Percentiles rank a stretch among this genome's conserved stretches.
Conservation (phyloP, 2,113 vertebrate species). For the Epinephelus cyanopodus region DNA sequence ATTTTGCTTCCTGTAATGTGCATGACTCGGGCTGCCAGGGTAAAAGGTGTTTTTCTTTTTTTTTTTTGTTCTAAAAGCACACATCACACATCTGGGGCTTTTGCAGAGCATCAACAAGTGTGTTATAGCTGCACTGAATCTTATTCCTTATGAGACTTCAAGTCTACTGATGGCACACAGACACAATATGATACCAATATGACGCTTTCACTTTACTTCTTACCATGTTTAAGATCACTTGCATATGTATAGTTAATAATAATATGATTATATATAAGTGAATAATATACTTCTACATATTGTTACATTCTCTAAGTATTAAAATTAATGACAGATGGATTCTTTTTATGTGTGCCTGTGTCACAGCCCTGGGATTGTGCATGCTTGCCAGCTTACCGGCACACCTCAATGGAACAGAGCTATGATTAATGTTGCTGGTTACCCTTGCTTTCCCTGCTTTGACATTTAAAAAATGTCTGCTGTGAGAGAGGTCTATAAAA, state of each 20-base stretch:
- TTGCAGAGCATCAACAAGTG: slow-evolving; percentile 58
- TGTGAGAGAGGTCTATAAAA: not conserved
- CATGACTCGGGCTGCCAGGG: slow-evolving; percentile 28
- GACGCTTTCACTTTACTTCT: not conserved
- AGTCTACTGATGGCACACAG: not conserved
- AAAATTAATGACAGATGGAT: not conserved
- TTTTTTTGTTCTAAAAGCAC: slow-evolving; percentile 40
- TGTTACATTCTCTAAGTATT: too few species aligned
- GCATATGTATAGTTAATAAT: not conserved
- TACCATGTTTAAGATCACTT: not conserved
- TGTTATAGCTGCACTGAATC: slow-evolving; percentile 29
- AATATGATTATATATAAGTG: not conserved
- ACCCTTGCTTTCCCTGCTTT: not conserved
- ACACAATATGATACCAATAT: not conserved
- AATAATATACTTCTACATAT: not conserved
- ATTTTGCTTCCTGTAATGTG: slow-evolving; percentile 65
- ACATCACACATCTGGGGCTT: slow-evolving; percentile 49
- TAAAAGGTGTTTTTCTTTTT: slow-evolving; percentile 38
- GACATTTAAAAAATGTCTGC: slow-evolving; percentile 25
- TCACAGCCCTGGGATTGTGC: not conserved
- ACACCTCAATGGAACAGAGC: not conserved
- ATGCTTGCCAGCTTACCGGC: not conserved
- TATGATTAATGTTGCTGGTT: not conserved
- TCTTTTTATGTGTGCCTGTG: too few species aligned
- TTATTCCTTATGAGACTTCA: not conserved